Evolutionary conservation across 2,113 vertebrate species (phyloP).

Genomic region (Calidris pugnax): DNA sequence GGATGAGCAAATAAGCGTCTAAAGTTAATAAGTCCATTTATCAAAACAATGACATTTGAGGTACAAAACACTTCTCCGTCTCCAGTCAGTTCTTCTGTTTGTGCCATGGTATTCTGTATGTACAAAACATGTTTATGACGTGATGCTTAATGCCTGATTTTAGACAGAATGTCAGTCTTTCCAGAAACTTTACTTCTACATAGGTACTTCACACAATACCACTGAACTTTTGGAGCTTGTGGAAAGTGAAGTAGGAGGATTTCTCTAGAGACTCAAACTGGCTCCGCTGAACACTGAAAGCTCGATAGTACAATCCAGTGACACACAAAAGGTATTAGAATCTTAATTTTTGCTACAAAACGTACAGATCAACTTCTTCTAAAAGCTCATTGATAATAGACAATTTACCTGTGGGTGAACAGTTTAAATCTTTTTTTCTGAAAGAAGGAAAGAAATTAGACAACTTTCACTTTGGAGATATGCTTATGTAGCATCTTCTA

Average conservation of each 20-base stretch:
- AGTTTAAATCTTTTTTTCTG: not conserved
- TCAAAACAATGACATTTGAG: not conserved
- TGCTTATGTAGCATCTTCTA: not conserved
- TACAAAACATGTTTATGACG: not conserved
- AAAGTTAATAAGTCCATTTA: not conserved
- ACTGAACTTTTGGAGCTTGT: not conserved
- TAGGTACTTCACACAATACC: not conserved
- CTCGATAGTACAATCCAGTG: not conserved
- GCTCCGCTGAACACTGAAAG: not conserved
- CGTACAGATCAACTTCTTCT: not conserved
- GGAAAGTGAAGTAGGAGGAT: constrained; percentile 17
- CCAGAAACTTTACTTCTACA: not conserved
- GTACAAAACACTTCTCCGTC: not conserved
- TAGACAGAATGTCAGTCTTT: not conserved
- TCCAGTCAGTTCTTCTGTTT: not conserved
- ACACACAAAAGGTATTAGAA: not conserved
- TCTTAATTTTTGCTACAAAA: not conserved
- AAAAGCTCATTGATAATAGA: not conserved
- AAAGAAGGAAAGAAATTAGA: not conserved
- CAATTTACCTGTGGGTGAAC: not conserved
- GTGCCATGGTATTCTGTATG: not conserved
- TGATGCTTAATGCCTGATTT: not conserved
- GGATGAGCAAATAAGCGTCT: not conserved
- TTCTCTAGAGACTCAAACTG: not conserved
- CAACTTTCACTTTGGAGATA: not conserved